These are phyloP conservation scores for Siderastrea siderea DNA, from an alignment of 92 coral and sea anemone genomes.

Conservation along the genomic window DNA sequence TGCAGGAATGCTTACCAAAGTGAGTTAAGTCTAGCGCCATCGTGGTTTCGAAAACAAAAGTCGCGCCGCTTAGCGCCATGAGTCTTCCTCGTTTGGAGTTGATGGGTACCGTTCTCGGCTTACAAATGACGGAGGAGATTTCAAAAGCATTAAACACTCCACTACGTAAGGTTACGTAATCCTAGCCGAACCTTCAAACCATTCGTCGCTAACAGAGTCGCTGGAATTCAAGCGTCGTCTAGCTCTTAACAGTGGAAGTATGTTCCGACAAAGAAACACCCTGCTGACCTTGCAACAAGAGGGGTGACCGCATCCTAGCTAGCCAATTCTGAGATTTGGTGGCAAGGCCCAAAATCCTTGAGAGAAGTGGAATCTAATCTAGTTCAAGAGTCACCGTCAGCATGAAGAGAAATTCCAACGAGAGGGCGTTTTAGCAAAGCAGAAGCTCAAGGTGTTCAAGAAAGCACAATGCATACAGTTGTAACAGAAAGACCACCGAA, in stretches of 20 bases:
- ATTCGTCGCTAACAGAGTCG: slow-evolving; percentile 30
- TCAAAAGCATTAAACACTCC: not conserved
- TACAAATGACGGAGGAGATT: slow-evolving; percentile 42
- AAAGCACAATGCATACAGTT: too few relatives aligned
- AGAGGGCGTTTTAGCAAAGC: too few relatives aligned
- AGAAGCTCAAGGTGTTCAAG: too few relatives aligned
- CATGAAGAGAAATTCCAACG: too few relatives aligned
- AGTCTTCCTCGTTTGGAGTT: slow-evolving; percentile 70
- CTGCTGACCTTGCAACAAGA: slow-evolving; percentile 25
- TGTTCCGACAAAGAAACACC: slow-evolving; percentile 9
- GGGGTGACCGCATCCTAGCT: slow-evolving; percentile 2
- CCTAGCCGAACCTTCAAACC: slow-evolving; percentile 37
- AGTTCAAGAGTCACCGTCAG: too few relatives aligned
- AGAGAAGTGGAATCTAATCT: too few relatives aligned
- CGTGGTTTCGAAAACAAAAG: slow-evolving; percentile 63
- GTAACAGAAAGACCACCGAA: too few relatives aligned
- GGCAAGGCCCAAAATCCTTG: slow-evolving; percentile 23
- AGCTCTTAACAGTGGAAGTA: slow-evolving; percentile 32
- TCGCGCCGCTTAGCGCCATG: slow-evolving; percentile 52
- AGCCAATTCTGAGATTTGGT: slow-evolving; percentile 4
- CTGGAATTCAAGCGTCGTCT: slow-evolving; percentile 2
- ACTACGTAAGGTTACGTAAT: slow-evolving; percentile 4
- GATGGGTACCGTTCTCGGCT: slow-evolving; percentile 74
- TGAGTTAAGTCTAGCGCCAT: slow-evolving; percentile 46
- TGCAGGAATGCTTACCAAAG: slow-evolving; percentile 46